A percentile compares a stretch with the other conserved stretches of the same genome.
Conservation (phyloP, 2,888 invertebrate species). For the Holacanthella duospinosa region DNA sequence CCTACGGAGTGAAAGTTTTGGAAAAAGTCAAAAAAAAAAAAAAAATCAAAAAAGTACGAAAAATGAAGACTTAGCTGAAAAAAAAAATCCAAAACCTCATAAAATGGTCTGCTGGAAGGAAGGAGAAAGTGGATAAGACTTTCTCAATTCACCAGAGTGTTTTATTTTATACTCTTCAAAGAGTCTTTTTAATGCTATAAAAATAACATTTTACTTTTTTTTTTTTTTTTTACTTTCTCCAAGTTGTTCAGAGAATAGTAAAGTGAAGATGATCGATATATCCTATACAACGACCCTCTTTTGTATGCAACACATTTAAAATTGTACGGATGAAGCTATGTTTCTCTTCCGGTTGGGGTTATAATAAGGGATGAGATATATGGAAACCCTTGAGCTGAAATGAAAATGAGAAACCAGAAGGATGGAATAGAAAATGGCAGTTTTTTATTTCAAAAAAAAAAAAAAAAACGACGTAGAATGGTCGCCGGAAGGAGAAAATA, state of each 20-base stretch:
- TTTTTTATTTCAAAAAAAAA: not conserved
- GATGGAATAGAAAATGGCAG: not conserved
- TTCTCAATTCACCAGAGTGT: not conserved
- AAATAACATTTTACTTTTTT: too few relatives aligned
- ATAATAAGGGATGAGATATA: not conserved
- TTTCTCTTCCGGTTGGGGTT: not conserved
- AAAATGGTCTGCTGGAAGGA: not conserved
- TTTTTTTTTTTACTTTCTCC: not conserved
- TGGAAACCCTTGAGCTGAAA: not conserved
- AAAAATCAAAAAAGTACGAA: too few relatives aligned
- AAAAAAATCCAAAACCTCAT: not conserved
- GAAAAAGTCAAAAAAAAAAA: too few relatives aligned
- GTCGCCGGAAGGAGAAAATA: not conserved
- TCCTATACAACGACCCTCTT: too few relatives aligned
- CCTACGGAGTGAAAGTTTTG: too few relatives aligned
- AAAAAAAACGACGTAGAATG: not conserved
- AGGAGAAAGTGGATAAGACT: not conserved
- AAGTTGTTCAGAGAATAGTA: not conserved
- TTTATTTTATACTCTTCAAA: not conserved
- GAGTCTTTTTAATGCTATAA: not conserved
- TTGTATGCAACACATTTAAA: too few relatives aligned
- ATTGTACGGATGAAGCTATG: not conserved
- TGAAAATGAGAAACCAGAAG: not conserved
- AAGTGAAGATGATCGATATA: not conserved
- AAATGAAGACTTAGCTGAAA: too few relatives aligned